A percentile compares a stretch with the other conserved stretches of the same genome.
Evolutionary conservation across 1,140 invertebrate genomes (phyloP).

Genomic region (Yoshiicerus persimilis): DNA sequence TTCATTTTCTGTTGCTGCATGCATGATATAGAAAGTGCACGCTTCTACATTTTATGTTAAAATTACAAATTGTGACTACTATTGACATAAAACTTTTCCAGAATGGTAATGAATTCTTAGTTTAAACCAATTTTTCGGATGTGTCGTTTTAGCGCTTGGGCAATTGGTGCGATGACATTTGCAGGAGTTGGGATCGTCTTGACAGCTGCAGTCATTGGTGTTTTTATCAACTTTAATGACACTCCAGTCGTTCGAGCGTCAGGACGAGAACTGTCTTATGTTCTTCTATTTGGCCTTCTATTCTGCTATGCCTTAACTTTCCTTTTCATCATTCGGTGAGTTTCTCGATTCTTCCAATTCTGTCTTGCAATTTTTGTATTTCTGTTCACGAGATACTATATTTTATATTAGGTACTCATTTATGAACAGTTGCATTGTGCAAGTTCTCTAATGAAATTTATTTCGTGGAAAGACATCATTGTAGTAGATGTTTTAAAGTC

Average conservation of each 20-base stretch:
- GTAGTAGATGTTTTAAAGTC: too few species aligned
- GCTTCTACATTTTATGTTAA: too few species aligned
- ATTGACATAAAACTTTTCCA: too few species aligned
- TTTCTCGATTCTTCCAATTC: neutral
- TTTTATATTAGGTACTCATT: too few species aligned
- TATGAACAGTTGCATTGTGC: too few species aligned
- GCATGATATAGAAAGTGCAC: too few species aligned
- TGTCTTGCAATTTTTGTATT: too few species aligned
- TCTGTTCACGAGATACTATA: too few species aligned
- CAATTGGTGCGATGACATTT: constrained; percentile 76
- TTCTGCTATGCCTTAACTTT: constrained; percentile 88
- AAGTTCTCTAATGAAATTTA: too few species aligned
- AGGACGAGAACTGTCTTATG: constrained; percentile 83
- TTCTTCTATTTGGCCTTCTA: constrained; percentile 82
- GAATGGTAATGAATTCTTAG: neutral
- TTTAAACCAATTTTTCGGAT: neutral
- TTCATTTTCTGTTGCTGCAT: too few species aligned
- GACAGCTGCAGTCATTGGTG: constrained; percentile 56
- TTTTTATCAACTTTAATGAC: constrained; percentile 75
- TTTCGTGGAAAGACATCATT: too few species aligned
- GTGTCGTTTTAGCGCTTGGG: constrained; percentile 70
- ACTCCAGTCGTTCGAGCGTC: constrained; percentile 88
- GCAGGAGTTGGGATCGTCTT: constrained; percentile 56
- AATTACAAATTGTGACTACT: too few species aligned
- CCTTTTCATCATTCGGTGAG: constrained; percentile 68